Base-by-base conservation (phyloP, 2,113 vertebrate species). In the Tenebrosternarchus preto region DNA sequence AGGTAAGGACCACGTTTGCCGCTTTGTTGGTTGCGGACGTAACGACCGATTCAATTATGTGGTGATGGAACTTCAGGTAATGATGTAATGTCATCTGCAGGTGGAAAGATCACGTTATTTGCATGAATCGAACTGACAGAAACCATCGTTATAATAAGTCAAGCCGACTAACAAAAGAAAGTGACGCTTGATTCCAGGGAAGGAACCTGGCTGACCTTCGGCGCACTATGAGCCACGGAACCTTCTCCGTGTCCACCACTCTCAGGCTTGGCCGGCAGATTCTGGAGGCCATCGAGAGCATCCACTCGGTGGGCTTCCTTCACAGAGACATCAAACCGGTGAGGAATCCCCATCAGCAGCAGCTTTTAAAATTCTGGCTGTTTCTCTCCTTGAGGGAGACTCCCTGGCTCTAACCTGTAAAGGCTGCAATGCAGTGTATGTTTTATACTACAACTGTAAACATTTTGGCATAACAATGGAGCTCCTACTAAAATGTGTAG, bases 31-130 rank as follows among this genome's bases (percentile, higher is more conserved):
- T 82, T 98, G 96, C 90, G 98, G 98, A 84, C 94, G 96, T 77
- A 99, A 98, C 60, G 98, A 99, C 87, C 95, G 96, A 82, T 99
- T 99, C 92, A 99, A 99, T 90, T 99, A 98, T 56, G 97, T 99
- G 84, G 98, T 98, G 85, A 99, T 99, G 98, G 96, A 99, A 74
- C 94, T 99, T 72, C 98, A 99, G 95, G 98, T 99, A 9, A 85
- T 72, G 83, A 31, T 12, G 7, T 39, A 15, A 17, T 53, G n/a
- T 27, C 0, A n/a, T 27, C 27, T 36, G 29, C 57, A 50, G 17
- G 19, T 50, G 16, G n/a, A 22, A 57, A 33, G 8, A 31, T 31
- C 29, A 55, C 2, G 17, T 72, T 0, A 39, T 61, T 71, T 53
- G 2, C 33, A 55, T 19, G 25, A 22, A 19, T 2, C 36, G 11